phyloP scores from a whole-genome alignment of 2,797 vertebrate genomes.

The Glossophaga mutica region DNA sequence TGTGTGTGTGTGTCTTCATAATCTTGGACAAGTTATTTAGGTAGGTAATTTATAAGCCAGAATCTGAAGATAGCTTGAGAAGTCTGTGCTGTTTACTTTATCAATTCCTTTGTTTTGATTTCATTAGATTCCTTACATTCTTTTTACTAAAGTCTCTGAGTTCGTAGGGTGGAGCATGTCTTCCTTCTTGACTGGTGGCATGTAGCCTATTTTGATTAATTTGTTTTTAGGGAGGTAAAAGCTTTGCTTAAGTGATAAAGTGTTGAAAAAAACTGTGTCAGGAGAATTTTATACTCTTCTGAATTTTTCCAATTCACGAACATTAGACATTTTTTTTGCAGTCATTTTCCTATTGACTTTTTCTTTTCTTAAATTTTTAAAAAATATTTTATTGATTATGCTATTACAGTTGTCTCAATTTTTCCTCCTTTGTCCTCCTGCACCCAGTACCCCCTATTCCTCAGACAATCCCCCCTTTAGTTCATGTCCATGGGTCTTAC shows the following conservation, averaged over 20 bases:
- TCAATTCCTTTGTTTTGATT: constrained; percentile 23
- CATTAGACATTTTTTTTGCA: constrained; percentile 19
- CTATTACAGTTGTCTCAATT: background rate
- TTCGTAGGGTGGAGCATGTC: background rate
- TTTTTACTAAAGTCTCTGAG: background rate
- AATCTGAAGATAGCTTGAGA: background rate
- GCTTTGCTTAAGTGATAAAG: constrained; percentile 25
- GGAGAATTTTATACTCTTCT: constrained; percentile 34
- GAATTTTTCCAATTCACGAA: background rate
- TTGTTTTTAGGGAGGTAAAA: background rate
- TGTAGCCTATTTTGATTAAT: constrained; percentile 56
- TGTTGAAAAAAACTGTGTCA: background rate
- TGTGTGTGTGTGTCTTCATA: background rate
- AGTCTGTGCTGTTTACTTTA: background rate
- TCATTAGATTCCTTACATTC: constrained; percentile 37
- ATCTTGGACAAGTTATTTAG: background rate
- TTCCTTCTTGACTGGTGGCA: background rate
- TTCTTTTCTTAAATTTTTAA: background rate
- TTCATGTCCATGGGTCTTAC: background rate
- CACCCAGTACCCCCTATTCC: background rate
- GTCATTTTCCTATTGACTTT: constrained; percentile 22
- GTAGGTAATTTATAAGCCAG: background rate
- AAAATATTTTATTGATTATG: background rate
- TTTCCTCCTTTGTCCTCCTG: background rate
- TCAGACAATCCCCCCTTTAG: background rate